Evolutionary conservation across 1,140 invertebrate genomes (phyloP).

Genomic region (Chironomus tepperi): DNA sequence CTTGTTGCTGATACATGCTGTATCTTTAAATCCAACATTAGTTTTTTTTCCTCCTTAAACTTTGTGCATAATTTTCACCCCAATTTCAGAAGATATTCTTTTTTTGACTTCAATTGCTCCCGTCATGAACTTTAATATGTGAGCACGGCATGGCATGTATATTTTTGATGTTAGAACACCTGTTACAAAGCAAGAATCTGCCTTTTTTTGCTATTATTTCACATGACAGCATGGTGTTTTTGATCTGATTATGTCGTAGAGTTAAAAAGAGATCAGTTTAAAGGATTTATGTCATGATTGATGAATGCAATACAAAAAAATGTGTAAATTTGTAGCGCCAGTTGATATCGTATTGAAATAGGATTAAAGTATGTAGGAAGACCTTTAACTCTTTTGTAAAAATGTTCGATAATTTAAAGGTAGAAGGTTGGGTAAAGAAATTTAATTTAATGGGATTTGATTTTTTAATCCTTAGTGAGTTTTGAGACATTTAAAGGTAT

Average conservation of each 20-base stretch:
- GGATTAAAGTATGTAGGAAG: too few relatives aligned
- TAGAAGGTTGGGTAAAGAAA: neutral
- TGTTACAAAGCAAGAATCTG: neutral
- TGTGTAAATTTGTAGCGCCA: neutral
- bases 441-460: neutral
- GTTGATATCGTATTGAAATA: too few relatives aligned
- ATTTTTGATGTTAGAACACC: conserved; percentile 8
- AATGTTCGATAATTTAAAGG: too few relatives aligned
- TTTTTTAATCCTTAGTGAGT: neutral
- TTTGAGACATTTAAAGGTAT: too few relatives aligned
- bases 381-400: too few relatives aligned
- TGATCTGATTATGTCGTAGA: conserved; percentile 7
- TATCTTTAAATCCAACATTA: too few relatives aligned
- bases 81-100: neutral
- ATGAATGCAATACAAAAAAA: neutral
- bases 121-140: neutral
- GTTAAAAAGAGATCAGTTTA: neutral
- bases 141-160: neutral
- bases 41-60: neutral
- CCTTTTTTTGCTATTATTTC: conserved; percentile 11
- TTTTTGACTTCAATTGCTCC: neutral
- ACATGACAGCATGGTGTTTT: neutral
- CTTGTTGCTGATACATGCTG: too few relatives aligned
- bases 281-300: conserved; percentile 17
- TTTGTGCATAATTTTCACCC: neutral